Conservation (phyloP, 2,113 vertebrate species). For the Carassius auratus region DNA sequence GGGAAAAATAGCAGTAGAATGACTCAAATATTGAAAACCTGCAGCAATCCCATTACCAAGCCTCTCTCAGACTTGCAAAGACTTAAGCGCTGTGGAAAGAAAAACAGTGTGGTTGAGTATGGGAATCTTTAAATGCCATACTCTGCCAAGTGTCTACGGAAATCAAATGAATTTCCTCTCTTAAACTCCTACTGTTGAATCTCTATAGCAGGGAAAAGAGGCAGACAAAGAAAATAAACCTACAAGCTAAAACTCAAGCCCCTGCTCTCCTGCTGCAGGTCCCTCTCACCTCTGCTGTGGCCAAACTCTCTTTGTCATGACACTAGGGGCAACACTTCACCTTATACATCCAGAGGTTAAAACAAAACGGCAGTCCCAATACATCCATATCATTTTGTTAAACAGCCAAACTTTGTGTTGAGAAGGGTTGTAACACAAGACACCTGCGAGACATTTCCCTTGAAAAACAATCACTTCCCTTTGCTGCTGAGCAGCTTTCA, state of each 20-base stretch:
- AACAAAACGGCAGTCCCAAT: background rate
- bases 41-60: constrained; percentile 26
- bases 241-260: constrained; percentile 5
- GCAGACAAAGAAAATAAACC: constrained; percentile 1
- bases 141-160: constrained; percentile 45
- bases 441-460: constrained; percentile 39
- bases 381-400: constrained; percentile 8
- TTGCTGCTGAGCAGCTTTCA: constrained; percentile 32
- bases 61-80: constrained; percentile 23
- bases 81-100: constrained; percentile 42
- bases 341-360: background rate
- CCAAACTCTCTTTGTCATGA: constrained; percentile 23
- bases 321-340: constrained; percentile 8
- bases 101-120: constrained; percentile 52
- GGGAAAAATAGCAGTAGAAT: constrained; percentile 6
- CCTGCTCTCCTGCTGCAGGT: background rate
- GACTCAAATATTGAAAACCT: constrained; percentile 30
- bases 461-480: constrained; percentile 44
- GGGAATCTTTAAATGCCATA: constrained; percentile 37
- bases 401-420: background rate
- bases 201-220: constrained; percentile 21
- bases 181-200: constrained; percentile 18
- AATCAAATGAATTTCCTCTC: constrained; percentile 31
- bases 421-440: constrained; percentile 12
- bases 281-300: constrained; percentile 12